A percentile compares a stretch with the other conserved stretches of the same genome.
Evolutionary conservation across 2,113 vertebrate species (phyloP).

Genomic region (Cephalopholis sonnerati): DNA sequence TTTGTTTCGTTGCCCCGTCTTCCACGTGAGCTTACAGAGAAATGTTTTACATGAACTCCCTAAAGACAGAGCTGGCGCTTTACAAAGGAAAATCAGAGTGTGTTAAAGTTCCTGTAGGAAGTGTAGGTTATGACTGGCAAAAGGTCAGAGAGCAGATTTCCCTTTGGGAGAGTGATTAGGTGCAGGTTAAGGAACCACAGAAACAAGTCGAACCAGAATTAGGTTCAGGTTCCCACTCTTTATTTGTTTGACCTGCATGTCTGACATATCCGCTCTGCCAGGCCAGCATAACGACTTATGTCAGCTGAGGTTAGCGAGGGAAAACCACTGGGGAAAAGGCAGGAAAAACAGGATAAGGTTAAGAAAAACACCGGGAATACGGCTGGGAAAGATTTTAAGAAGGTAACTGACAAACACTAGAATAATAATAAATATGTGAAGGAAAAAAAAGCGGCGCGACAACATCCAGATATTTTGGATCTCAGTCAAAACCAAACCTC

Average conservation of each 20-base stretch:
- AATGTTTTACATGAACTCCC: conserved; percentile 21
- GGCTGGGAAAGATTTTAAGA: conserved; percentile 38
- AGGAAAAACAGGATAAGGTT: conserved; percentile 56
- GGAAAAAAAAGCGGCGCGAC: not conserved
- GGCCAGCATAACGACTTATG: conserved; percentile 36
- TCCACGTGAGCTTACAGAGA: conserved; percentile 19
- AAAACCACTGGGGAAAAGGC: conserved; percentile 56
- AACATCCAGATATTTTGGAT: conserved; percentile 13
- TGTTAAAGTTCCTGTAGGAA: conserved; percentile 34
- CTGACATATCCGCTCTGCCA: conserved; percentile 61
- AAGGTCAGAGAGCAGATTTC: conserved; percentile 63
- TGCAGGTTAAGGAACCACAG: conserved; percentile 54
- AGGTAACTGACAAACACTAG: conserved; percentile 52
- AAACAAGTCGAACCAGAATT: conserved; percentile 38
- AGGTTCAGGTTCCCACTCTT: conserved; percentile 65
- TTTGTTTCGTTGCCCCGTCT: not conserved
- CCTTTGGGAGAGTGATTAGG: conserved; percentile 57
- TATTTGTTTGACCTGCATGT: conserved; percentile 76
- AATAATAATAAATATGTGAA: conserved; percentile 22
- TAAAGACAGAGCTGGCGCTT: conserved; percentile 27
- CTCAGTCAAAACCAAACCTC: conserved; percentile 20
- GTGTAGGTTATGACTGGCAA: conserved; percentile 25
- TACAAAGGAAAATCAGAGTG: conserved; percentile 25
- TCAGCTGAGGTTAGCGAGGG: conserved; percentile 66
- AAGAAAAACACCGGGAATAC: conserved; percentile 55